These are phyloP conservation scores for Mimachlamys varia DNA, from an alignment of 2,888 invertebrate species.

Conservation along the genomic window DNA sequence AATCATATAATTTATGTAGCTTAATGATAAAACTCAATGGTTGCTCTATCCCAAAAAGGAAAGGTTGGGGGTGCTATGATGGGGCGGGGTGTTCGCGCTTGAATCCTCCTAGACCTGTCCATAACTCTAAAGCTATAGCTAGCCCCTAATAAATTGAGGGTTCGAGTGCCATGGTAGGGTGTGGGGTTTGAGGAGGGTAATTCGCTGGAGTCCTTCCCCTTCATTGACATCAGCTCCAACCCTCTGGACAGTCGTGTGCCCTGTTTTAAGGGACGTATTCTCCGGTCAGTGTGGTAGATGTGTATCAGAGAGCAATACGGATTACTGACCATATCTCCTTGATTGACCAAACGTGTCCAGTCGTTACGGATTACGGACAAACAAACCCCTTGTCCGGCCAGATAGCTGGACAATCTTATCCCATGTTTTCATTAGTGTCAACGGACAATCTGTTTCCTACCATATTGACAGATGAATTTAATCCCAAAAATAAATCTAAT, in stretches of 20 bases:
- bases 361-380: slow-evolving; percentile 20
- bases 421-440: background rate
- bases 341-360: slow-evolving; percentile 33
- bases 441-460: background rate
- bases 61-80: too few relatives aligned
- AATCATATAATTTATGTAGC: too few relatives aligned
- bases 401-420: background rate
- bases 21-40: too few relatives aligned
- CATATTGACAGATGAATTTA: background rate
- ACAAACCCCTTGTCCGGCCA: background rate
- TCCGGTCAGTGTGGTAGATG: background rate
- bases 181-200: too few relatives aligned
- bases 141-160: too few relatives aligned
- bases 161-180: too few relatives aligned
- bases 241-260: background rate
- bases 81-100: too few relatives aligned
- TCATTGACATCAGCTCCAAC: too few relatives aligned
- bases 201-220: too few relatives aligned
- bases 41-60: too few relatives aligned
- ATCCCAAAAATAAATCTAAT: background rate
- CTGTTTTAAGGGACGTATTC: background rate
- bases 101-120: too few relatives aligned
- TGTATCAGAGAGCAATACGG: background rate
- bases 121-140: too few relatives aligned
- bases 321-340: slow-evolving; percentile 7